Evolutionary conservation across 2,113 vertebrate genomes (phyloP), one percentile per base, ranked within the genome.

Genomic region (Felis chaus): DNA sequence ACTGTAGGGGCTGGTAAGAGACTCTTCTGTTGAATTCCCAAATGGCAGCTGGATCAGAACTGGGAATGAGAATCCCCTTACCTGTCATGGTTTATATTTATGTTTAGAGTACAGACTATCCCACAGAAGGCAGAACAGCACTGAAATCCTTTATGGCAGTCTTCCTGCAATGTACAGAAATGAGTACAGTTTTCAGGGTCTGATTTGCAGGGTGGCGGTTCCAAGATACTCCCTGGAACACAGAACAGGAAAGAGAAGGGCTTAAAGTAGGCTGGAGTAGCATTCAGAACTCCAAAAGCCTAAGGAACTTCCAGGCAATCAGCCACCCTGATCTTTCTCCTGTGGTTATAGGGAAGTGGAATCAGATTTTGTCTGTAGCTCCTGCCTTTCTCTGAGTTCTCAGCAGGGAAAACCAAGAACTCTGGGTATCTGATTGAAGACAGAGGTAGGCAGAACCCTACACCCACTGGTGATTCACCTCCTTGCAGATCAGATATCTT

Each of bases 71-170:
- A 19, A 19, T 4, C 16, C 7, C 50, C 76, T 97, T 63, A 94
- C 86, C 3, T 76, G 31, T 19, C 2, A 0, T 0, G 4, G 0
- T 1, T 21, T 15, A 11, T 3, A 19, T 2, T 1, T 31, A 33
- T 53, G 68, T 98, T 96, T 36, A 11, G 3, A 23, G 94, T 15
- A 9, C 97, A 98, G 63, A 95, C 12, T 50, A 89, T 96, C 23
- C 97, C 98, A 19, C 97, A 98, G 96, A 71, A 98, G 79, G 98
- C 27, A n/a, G 97, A 88, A 16, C 97, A 98, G 89, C 98, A 98
- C 29, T 96, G 78, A 36, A 96, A 31, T 29, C 55, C 79, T 7
- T 1, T 0, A 1, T 36, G 13, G 71, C 97, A 98, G 5, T 98
- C 94, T 66, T 97, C 65, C 23, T 96, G 94, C 16, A n/a, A 0